Evolutionary conservation across 2,113 vertebrate genomes (phyloP), one percentile per base, ranked within the genome.

Genomic region (Bagarius yarrelli): DNA sequence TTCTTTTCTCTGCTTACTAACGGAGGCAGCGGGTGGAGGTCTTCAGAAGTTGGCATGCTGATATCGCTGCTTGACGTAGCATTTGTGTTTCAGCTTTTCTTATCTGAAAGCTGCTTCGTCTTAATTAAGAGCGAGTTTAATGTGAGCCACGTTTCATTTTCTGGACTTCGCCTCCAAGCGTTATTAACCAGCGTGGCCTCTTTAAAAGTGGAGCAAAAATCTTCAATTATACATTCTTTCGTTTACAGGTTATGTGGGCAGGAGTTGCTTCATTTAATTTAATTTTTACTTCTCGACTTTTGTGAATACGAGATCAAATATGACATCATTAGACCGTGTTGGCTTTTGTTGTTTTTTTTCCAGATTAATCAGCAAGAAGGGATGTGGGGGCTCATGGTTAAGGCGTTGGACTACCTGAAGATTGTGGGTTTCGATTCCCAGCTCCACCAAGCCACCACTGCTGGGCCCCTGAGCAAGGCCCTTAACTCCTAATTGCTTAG

Each of bases 1-100:
- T 88, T 89, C 78, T 86, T 84, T 86, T 75, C 75, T 56, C 66
- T 67, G 87, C 66, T 75, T 87, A 83, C 84, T 75, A 40, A 88
- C 79, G 87, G 82, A 84, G 89, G 84, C 77, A 81, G 52, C 81
- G 84, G 71, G 83, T 69, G 83, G 81, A 53, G 56, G 81, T 44
- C 74, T 76, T 76, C 30, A 74, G 52, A 60, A 73, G 74, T 53
- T 23, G n/a, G 23, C 21, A 27, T 19, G 61, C 21, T 40, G 50
- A 56, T 25, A 79, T 25, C 9, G 12, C 52, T 32, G 60, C 47
- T n/a, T 21, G 52, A 32, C 44, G 3, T 40, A 4, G 16, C 27
- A 1, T 25, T 70, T 70, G 40, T 79, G 27, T 44, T 52, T 66
- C 21, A 76, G 52, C 18, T 52, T 76, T 50, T 12, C 25, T 61